These are phyloP conservation scores for Drosophila mauritiana DNA, from an alignment of 1,140 invertebrate genomes.

Conservation along the genomic window DNA sequence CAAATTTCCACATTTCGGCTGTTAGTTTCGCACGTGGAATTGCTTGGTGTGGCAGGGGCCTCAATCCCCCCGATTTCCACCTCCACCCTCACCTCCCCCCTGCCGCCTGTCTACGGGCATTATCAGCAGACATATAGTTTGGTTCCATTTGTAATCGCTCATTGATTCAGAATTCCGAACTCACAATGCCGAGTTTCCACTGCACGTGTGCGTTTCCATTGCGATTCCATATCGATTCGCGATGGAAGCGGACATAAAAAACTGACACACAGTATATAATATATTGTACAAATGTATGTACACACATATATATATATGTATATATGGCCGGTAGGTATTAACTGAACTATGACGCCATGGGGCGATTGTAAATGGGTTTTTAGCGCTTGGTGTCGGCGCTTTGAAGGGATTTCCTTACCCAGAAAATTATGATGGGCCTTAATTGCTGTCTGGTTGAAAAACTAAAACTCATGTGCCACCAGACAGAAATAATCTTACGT, in stretches of 20 bases:
- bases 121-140: conserved; percentile 37
- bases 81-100: conserved; percentile 11
- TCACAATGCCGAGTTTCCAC: conserved; percentile 35
- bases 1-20: conserved; percentile 42
- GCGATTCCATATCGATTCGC: conserved; percentile 40
- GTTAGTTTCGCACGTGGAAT: conserved; percentile 42
- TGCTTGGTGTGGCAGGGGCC: conserved; percentile 20
- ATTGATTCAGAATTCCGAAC: conserved; percentile 43
- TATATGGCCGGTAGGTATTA: neutral
- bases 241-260: conserved; percentile 40
- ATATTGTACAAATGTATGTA: too few species aligned
- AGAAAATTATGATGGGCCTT: conserved; percentile 27
- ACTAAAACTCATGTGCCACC: conserved; percentile 21
- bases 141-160: conserved; percentile 52
- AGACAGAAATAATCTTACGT: conserved; percentile 58
- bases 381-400: conserved; percentile 31
- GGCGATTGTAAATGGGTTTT: conserved; percentile 37
- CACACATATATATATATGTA: too few species aligned
- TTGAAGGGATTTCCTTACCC: conserved; percentile 43
- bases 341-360: conserved; percentile 32
- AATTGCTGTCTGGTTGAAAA: conserved; percentile 31
- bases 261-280: neutral
- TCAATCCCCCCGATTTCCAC: neutral
- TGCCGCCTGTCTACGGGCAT: conserved; percentile 35
- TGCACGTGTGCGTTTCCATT: conserved; percentile 32